Conservation (phyloP, 1,140 invertebrate genomes). For the Acromyrmex heyeri region DNA sequence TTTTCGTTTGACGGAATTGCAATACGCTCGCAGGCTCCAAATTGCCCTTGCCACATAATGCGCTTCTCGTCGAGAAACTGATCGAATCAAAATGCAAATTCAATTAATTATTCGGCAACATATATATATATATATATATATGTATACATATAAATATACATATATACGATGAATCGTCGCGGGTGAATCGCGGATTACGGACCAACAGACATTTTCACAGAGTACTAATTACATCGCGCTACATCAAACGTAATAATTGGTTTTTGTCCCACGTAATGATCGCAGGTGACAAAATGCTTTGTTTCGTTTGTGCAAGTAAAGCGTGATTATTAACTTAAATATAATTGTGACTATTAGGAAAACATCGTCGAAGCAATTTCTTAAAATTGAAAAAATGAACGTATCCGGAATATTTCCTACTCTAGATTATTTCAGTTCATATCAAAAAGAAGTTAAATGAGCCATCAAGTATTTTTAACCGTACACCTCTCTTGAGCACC, state of each 20-base stretch:
- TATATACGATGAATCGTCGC: slow-evolving; percentile 16
- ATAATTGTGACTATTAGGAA: neutral
- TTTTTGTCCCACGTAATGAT: slow-evolving; percentile 4
- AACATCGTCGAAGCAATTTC: neutral
- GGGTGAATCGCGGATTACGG: neutral
- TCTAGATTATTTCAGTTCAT: neutral
- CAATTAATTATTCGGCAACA: slow-evolving; percentile 60
- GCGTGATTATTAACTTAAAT: neutral
- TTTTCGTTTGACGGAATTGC: slow-evolving; percentile 51
- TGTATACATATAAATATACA: no score
- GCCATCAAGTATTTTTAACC: neutral
- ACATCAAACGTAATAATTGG: slow-evolving; percentile 34
- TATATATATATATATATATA: no score
- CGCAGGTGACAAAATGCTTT: slow-evolving; percentile 7
- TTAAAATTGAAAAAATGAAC: neutral
- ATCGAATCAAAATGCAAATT: slow-evolving; percentile 68
- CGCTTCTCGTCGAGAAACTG: slow-evolving; percentile 58
- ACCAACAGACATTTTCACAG: neutral
- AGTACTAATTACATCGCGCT: slow-evolving; percentile 33
- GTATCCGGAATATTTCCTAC: neutral
- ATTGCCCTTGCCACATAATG: slow-evolving; percentile 59
- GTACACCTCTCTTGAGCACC: no score
- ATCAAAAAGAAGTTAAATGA: neutral
- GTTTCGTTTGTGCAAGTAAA: neutral
- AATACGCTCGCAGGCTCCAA: slow-evolving; percentile 18